Evolutionary conservation across 2,113 vertebrate species (phyloP).

Genomic region (Pongo pygmaeus): DNA sequence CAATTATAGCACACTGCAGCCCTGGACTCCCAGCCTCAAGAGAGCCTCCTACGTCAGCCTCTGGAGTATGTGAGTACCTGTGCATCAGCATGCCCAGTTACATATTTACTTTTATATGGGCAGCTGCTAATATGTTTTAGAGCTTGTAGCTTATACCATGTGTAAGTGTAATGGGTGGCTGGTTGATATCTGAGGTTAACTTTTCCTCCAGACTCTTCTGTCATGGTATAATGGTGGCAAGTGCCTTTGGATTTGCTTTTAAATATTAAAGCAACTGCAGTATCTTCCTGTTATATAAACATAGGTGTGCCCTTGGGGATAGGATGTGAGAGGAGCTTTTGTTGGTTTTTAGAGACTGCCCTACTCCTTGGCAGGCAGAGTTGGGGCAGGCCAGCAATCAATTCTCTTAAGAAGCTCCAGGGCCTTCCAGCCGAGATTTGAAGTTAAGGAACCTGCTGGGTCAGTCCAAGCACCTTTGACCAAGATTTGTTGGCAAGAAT

Average conservation of each 20-base stretch:
- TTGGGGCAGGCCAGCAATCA: not conserved
- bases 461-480: not conserved
- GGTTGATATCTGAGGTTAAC: not conserved
- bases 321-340: not conserved
- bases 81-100: not conserved
- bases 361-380: not conserved
- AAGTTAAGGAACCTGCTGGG: not conserved
- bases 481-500: not conserved
- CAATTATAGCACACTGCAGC: not conserved
- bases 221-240: not conserved
- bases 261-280: not conserved
- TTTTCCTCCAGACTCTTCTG: not conserved
- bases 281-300: not conserved
- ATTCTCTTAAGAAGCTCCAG: not conserved
- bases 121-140: not conserved
- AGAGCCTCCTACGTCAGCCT: not conserved
- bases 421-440: not conserved
- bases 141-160: accelerated
- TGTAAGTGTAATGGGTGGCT: not conserved
- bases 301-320: not conserved
- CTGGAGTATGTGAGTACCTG: not conserved
- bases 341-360: not conserved
- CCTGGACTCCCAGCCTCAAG: not conserved
- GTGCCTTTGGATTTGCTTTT: not conserved
- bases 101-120: not conserved